A percentile compares a stretch with the other conserved stretches of the same genome.
phyloP scores from a whole-genome alignment of 1,140 invertebrate species.

The Sogatella furcifera region DNA sequence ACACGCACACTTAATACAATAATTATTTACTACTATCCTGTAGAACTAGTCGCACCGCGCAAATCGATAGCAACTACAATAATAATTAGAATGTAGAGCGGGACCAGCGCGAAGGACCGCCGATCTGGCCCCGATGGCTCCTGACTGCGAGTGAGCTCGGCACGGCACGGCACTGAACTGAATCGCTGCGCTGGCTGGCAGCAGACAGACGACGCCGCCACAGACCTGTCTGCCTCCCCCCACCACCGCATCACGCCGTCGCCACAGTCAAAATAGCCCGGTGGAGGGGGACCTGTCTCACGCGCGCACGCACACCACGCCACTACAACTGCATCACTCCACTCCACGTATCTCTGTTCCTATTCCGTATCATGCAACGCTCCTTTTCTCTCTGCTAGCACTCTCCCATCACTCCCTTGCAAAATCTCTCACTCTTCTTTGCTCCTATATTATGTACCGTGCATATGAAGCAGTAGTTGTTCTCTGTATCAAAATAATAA shows the following conservation, averaged over 20 bases:
- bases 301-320: too few species aligned
- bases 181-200: neutral
- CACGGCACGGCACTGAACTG: constrained; percentile 12
- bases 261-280: neutral
- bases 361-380: too few species aligned
- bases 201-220: neutral
- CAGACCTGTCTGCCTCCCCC: neutral
- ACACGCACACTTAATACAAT: too few species aligned
- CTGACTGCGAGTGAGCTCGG: constrained; percentile 10
- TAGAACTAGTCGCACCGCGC: neutral
- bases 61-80: neutral
- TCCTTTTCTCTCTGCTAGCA: too few species aligned
- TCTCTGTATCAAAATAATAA: too few species aligned
- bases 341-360: too few species aligned
- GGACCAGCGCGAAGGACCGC: constrained; percentile 1
- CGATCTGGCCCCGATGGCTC: neutral
- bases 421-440: too few species aligned
- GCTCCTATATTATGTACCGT: too few species aligned
- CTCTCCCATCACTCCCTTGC: too few species aligned
- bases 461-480: too few species aligned
- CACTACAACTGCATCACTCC: too few species aligned
- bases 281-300: neutral
- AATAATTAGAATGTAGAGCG: neutral
- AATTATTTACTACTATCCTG: constrained; percentile 1
- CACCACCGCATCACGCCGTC: neutral